Evolutionary conservation across 2,888 invertebrate species (phyloP), one percentile per base, ranked within the genome.

Genomic region (Matsumyia berberina): DNA sequence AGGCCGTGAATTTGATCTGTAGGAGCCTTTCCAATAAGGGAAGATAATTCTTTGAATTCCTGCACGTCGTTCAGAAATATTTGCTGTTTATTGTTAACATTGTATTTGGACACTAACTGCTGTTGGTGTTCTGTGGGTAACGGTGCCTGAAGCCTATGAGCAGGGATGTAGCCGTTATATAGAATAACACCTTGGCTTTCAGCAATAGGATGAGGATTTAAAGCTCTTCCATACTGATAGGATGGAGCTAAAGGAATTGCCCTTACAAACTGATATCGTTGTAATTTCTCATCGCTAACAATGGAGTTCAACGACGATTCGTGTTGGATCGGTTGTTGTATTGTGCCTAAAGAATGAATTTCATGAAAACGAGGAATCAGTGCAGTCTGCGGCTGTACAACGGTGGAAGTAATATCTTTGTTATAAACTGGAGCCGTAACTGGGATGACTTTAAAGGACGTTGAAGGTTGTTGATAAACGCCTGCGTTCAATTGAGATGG

Each of bases 1-100:
- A 93, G 89, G 0, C 93, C 93, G 86, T 93, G 91, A 17, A 94
- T 90, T 88, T 94, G 93, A 70, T 92, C 91, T 6, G 90, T 90
- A 0, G 93, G 93, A 0, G 92, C 90, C 88, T 93, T 93, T 15
- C 93, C 93, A 33, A 93, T 89, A 6, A 94, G 88, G 0, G 92
- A 90, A 46, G 91, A 92, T 0, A 93, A 88, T n/a, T 92, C 92
- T 7, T 89, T 88, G 60, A 90, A 91, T 53, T 91, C 90, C 0
- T 86, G 89, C 46, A 89, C 42, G 7, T 90, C 87, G 88, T 19
- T 92, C 88, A 37, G 86, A 49, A 12, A 80, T 67, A 46, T 88
- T 88, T 7, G 87, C 73, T 17, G 46, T n/a, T 11, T 88, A 88
- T 33, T 89, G 89, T 53, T 89, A 89, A 35, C 5, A 5, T 12